Base-by-base conservation (phyloP, 2,113 vertebrate species). In the Notiomystis cincta region DNA sequence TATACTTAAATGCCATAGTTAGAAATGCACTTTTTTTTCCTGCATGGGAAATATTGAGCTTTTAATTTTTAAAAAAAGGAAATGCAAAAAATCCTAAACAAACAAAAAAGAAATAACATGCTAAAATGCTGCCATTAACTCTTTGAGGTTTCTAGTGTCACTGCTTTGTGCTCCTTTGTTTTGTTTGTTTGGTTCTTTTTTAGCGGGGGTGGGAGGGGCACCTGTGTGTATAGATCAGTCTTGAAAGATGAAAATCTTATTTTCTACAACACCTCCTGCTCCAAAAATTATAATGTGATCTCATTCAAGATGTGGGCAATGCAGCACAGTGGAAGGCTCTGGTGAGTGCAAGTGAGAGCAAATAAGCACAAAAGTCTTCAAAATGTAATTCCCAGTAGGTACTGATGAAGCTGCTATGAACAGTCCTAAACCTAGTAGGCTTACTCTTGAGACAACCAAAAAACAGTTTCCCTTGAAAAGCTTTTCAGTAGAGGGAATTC, bases 201-300 rank as follows among this genome's bases (percentile, higher is more conserved):
- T 19, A n/a, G n/a, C n/a, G n/a, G 16, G 3, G 4, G 1, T 7
- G 7, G 4, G 11, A 9, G 14, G 27, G 17, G 10, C 3, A 8
- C 2, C 3, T 24, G 5, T 25, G 5, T 35, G 10, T 31, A 28
- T 33, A 72, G 16, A 21, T 57, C 48, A 38, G 5, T 48, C 20
- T 42, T 64, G 27, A 7, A 77, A 42, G 44, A 58, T 9, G 25
- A 37, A 58, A 15, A 72, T 1, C 10, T 48, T 21, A 19, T 31
- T 14, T 76, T 62, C 64, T 67, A 6, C 5, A 38, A 9, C 4
- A 67, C 16, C 4, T 53, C 19, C 12, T 24, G 20, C 53, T 45
- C 51, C 28, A 66, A 57, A 87, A 90, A n/a, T 61, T 65, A 33
- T 25, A 5, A 23, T 15, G 25, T 51, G 38, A 65, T 50, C 8